Evolutionary conservation across 1,140 invertebrate species (phyloP).

Genomic region (Dendroctonus valens): DNA sequence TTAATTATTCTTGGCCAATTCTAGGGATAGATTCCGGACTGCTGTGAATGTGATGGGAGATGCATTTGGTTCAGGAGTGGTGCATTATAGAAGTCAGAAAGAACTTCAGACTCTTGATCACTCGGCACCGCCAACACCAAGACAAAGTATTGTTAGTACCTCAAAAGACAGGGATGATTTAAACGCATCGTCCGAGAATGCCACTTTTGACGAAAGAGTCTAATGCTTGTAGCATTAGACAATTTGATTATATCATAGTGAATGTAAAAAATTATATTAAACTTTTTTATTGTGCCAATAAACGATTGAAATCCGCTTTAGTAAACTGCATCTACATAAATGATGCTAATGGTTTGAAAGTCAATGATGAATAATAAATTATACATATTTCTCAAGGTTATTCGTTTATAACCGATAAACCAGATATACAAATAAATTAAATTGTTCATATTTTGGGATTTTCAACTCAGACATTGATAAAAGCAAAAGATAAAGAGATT

Average conservation of each 20-base stretch:
- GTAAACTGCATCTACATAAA: neutral
- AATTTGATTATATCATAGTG: neutral
- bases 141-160: conserved; percentile 4
- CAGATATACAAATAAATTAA: no score
- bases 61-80: conserved; percentile 83
- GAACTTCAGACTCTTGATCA: conserved; percentile 55
- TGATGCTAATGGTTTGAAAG: no score
- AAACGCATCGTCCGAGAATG: neutral
- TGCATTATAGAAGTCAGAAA: conserved; percentile 73
- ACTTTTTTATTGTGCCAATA: conserved; percentile 7
- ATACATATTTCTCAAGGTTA: no score
- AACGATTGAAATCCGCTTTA: conserved; percentile 4
- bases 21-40: conserved; percentile 82
- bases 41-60: conserved; percentile 87
- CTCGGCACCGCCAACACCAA: neutral
- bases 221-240: conserved; percentile 1
- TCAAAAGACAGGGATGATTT: conserved; percentile 7
- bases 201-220: neutral
- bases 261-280: neutral
- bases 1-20: conserved; percentile 12
- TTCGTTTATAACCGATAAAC: no score
- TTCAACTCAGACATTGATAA: no score
- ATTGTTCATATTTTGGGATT: no score
- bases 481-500: no score
- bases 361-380: no score